Conservation (phyloP, 2,113 vertebrate species). For the Seriola quinqueradiata region DNA sequence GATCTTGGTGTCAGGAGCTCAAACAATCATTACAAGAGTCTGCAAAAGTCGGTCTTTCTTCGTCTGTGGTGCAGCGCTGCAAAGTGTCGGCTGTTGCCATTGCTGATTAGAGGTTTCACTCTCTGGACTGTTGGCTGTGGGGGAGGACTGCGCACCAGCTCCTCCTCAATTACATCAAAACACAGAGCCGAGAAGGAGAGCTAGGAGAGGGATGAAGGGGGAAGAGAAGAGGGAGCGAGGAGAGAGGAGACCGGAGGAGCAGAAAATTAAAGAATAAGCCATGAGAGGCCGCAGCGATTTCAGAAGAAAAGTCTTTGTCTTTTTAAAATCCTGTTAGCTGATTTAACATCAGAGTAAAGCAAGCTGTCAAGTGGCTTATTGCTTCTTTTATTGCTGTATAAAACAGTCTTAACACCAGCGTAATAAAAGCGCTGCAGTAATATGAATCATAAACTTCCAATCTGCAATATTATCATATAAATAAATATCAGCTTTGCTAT, state of each 20-base stretch:
- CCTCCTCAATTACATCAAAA: constrained; percentile 72
- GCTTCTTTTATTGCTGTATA: constrained; percentile 47
- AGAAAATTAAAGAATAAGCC: constrained; percentile 74
- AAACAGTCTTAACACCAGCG: constrained; percentile 20
- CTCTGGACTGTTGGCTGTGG: constrained; percentile 54
- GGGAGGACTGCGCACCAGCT: constrained; percentile 28
- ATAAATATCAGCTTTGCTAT: background rate
- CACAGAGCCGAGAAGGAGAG: constrained; percentile 34
- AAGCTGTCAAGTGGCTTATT: constrained; percentile 45
- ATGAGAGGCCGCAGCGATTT: constrained; percentile 47
- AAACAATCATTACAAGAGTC: constrained; percentile 32
- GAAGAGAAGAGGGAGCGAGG: no score
- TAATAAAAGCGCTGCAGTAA: constrained; percentile 33
- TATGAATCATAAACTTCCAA: background rate
- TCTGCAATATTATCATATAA: background rate
- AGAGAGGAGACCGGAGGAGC: constrained; percentile 54
- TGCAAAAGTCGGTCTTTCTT: constrained; percentile 10
- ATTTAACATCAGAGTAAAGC: constrained; percentile 55
- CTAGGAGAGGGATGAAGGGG: constrained; percentile 4
- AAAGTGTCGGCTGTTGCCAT: constrained; percentile 66
- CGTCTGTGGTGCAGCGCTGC: constrained; percentile 26
- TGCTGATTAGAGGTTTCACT: constrained; percentile 67
- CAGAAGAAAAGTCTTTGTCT: constrained; percentile 41
- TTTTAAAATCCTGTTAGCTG: constrained; percentile 58
- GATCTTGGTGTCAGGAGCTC: constrained; percentile 37